Percentiles rank a stretch among this genome's conserved stretches.
phyloP scores from a whole-genome alignment of 2,888 invertebrate genomes.

The Agriotes lineatus region DNA sequence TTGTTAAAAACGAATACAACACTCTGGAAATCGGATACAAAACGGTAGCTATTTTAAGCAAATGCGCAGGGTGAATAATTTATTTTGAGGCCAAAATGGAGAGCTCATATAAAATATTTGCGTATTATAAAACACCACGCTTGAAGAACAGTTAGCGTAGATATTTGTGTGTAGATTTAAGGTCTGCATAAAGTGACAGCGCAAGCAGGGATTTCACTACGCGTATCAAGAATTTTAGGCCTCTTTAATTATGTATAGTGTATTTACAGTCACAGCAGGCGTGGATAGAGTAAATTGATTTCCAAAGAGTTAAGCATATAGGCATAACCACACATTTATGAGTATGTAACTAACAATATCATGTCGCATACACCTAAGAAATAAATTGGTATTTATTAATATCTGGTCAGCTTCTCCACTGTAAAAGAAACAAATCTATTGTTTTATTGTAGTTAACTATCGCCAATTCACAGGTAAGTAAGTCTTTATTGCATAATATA shows the following conservation, averaged over 20 bases:
- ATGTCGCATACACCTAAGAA: too few relatives aligned
- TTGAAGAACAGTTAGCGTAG: background rate
- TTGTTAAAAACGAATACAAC: background rate
- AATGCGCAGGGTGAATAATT: background rate
- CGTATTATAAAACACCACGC: background rate
- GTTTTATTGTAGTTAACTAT: background rate
- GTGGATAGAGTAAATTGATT: too few relatives aligned
- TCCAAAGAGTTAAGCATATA: too few relatives aligned
- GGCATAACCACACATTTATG: too few relatives aligned
- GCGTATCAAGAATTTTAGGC: background rate
- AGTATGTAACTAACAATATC: too few relatives aligned
- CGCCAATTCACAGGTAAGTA: background rate
- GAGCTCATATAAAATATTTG: background rate
- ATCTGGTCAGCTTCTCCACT: too few relatives aligned
- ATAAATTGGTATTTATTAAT: too few relatives aligned
- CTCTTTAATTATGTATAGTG: background rate
- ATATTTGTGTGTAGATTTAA: background rate
- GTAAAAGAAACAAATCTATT: too few relatives aligned
- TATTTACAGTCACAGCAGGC: background rate
- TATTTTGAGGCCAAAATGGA: background rate
- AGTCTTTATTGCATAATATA: background rate
- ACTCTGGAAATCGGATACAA: constrained; percentile 1
- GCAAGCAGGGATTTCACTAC: background rate
- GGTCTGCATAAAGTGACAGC: too few relatives aligned
- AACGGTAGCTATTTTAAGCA: constrained; percentile 7